Base-by-base conservation (phyloP, 2,797 vertebrate genomes). In the Anguilla obscura region DNA sequence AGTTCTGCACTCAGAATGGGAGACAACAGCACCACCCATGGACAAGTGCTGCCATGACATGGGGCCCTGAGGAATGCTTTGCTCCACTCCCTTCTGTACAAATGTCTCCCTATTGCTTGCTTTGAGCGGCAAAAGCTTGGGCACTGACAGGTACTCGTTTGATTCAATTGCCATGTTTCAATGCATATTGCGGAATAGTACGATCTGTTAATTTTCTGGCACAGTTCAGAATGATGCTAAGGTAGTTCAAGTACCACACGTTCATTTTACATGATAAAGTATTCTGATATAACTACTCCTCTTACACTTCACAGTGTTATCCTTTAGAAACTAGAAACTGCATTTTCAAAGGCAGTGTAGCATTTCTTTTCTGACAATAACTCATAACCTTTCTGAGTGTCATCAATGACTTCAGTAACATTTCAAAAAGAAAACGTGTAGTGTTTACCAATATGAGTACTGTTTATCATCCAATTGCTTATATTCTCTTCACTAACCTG, bases 1-100 rank as follows among this genome's bases (percentile, higher is more conserved):
- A 96, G 92, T 88, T 96, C 96, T 96, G 94, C 84, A 90, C 88
- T 92, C 87, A 90, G 95, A 90, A 95, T 89, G 94, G 93, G 91
- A 94, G 92, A 93, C 89, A 92, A 92, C 86, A 90, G 84, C 66
- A 83, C 87, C 85, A 91, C 89, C 90, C 27, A 91, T 85, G 86
- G 88, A 89, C 88, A 89, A 40, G 48, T 82, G 83, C 87, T 71
- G 84, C 88, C 69, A 88, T 79, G 83, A 87, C 87, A 71, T 12
- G 33, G 27, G 54, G 54, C 82, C 79, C 45, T 82, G 21, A 82
- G 45, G 40, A 82, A 21, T 30, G 6, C 79, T n/a, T 82, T 8
- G 24, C 79, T 50, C 7, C 79, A 50, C 3, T 16, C 7, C 27
- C 69, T 33, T 71, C 69, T 33, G 27, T 10, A 69, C 24, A 24